Conservation (phyloP, 1,140 invertebrate species). For the Trinorchestia longiramus region DNA sequence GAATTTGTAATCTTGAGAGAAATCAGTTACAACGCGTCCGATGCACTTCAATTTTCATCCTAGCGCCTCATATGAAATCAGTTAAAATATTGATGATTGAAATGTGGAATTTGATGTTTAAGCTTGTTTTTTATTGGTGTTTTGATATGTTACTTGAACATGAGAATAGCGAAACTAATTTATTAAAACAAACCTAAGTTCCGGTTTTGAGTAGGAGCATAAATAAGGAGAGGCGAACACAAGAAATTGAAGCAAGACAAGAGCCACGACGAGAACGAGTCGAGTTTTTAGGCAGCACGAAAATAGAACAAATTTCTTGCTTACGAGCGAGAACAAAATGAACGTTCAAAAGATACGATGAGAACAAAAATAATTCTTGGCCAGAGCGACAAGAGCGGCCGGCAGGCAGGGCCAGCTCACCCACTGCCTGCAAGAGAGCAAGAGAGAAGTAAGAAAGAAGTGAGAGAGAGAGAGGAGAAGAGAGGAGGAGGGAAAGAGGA, state of each 20-base stretch:
- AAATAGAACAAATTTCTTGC: neutral
- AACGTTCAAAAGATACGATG: neutral
- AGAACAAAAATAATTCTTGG: constrained; percentile 1
- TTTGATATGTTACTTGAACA: neutral
- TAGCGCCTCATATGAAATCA: neutral
- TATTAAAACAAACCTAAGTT: neutral
- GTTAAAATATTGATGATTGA: neutral
- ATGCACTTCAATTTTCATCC: too few relatives aligned
- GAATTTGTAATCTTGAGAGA: too few relatives aligned
- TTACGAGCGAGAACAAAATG: neutral
- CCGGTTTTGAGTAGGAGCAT: neutral
- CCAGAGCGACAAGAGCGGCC: neutral
- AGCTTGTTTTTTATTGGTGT: neutral
- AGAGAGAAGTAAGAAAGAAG: neutral
- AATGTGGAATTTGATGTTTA: neutral
- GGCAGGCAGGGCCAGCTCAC: neutral
- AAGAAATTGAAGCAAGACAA: neutral
- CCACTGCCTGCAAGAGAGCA: neutral
- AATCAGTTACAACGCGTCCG: too few relatives aligned
- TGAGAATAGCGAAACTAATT: neutral
- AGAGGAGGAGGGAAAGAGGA: neutral
- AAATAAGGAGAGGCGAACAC: neutral
- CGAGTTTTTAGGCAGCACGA: neutral
- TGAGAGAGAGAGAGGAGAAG: neutral
- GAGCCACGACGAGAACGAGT: neutral